phyloP scores from a whole-genome alignment of 1,140 invertebrate genomes.

The Aphis craccivora region DNA sequence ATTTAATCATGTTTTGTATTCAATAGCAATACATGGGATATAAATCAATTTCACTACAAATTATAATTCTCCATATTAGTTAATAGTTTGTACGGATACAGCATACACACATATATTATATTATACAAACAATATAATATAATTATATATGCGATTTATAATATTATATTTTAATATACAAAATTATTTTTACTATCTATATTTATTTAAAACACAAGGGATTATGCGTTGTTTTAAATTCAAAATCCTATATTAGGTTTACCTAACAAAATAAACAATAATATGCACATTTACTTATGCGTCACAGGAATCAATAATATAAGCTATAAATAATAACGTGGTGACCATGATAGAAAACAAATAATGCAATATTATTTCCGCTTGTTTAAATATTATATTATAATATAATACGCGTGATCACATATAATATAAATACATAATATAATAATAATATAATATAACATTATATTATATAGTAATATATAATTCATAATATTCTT shows the following conservation, averaged over 20 bases:
- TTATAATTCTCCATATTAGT: background rate
- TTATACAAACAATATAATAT: background rate
- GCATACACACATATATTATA: background rate
- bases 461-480: background rate
- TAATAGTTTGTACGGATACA: background rate
- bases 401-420: conserved; percentile 29
- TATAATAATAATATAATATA: background rate
- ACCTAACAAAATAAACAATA: background rate
- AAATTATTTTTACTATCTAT: background rate
- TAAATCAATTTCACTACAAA: background rate
- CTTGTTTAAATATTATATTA: conserved; percentile 8
- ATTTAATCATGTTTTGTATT: background rate
- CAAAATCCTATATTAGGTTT: background rate
- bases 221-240: background rate
- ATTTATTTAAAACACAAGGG: background rate
- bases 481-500: conserved; percentile 10
- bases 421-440: conserved; percentile 24
- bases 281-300: background rate
- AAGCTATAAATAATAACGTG: background rate
- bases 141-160: background rate
- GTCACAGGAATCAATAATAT: background rate
- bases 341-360: background rate
- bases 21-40: background rate
- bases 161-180: background rate
- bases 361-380: background rate